These are phyloP conservation scores for Cottoperca gobio DNA, from an alignment of 2,797 vertebrate genomes.

Conservation along the genomic window DNA sequence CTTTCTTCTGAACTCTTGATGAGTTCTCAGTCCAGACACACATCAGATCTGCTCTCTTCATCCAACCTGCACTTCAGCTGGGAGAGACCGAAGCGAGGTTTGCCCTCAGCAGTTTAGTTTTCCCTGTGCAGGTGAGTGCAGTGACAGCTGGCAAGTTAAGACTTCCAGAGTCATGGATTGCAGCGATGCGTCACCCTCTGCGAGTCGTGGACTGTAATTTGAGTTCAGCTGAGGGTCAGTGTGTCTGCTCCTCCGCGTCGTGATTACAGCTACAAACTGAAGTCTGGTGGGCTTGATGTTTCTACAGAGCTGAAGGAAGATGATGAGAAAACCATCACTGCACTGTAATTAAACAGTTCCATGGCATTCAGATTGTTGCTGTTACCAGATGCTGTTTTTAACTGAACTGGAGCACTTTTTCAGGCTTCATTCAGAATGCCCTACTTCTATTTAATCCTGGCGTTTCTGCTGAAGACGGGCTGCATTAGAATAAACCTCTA, in stretches of 20 bases:
- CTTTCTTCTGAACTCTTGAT: neutral
- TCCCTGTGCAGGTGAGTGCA: neutral
- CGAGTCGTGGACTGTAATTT: conserved; percentile 24
- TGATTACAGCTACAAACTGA: neutral
- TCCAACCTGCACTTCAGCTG: neutral
- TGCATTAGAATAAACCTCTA: neutral
- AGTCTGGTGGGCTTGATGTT: neutral
- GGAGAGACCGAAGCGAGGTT: neutral
- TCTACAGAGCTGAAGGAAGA: neutral
- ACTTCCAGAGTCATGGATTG: conserved; percentile 32
- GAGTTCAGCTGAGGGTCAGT: conserved; percentile 44
- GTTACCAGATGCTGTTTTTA: conserved; percentile 15
- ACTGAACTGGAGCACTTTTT: neutral
- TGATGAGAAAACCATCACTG: neutral
- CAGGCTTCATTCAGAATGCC: neutral
- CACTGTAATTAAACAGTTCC: neutral
- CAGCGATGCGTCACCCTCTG: conserved; percentile 17
- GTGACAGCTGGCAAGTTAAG: conserved; percentile 2
- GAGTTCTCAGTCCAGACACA: neutral
- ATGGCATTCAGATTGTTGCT: conserved; percentile 4
- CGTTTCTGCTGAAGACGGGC: neutral
- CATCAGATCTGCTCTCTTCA: neutral
- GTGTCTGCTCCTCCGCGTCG: conserved; percentile 13
- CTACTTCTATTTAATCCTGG: neutral
- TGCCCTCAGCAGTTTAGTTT: neutral